phyloP scores from a whole-genome alignment of 2,797 vertebrate genomes.

The Threskiornis aethiopicus region DNA sequence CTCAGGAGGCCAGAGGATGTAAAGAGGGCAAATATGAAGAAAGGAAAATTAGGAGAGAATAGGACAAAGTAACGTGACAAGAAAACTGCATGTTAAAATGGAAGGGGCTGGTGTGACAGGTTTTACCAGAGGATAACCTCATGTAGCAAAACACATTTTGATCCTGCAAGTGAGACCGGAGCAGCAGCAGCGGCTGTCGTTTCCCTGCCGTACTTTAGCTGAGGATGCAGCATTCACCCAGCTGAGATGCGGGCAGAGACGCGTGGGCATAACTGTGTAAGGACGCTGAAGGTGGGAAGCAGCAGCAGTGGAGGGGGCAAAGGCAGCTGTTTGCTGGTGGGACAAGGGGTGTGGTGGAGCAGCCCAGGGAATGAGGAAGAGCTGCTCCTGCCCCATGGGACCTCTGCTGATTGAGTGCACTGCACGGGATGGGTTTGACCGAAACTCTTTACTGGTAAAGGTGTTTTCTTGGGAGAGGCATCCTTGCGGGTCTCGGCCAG shows the following conservation, averaged over 20 bases:
- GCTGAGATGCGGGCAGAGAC: background rate
- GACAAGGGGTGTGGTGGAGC: background rate
- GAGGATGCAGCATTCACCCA: background rate
- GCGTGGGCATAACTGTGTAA: fast-evolving
- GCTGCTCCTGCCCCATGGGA: fast-evolving
- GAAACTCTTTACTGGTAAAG: background rate
- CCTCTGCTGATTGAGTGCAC: background rate
- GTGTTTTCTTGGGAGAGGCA: fast-evolving
- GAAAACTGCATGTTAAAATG: background rate
- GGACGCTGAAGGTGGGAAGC: background rate
- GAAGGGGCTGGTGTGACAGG: background rate
- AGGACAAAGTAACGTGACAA: background rate
- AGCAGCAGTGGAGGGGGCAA: background rate
- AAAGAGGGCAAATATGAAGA: background rate
- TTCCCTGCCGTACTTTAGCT: background rate
- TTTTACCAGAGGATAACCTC: background rate
- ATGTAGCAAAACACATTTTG: background rate
- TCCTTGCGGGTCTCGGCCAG: fast-evolving
- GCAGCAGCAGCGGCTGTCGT: background rate
- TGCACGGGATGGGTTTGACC: fast-evolving
- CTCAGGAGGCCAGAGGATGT: background rate
- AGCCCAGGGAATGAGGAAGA: fast-evolving
- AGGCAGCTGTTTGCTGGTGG: background rate
- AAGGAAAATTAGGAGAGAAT: background rate
- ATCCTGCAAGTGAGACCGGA: background rate